A percentile compares a stretch with the other conserved stretches of the same genome.
Evolutionary conservation across 2,797 vertebrate species (phyloP).

Genomic region (Epinephelus malabaricus): DNA sequence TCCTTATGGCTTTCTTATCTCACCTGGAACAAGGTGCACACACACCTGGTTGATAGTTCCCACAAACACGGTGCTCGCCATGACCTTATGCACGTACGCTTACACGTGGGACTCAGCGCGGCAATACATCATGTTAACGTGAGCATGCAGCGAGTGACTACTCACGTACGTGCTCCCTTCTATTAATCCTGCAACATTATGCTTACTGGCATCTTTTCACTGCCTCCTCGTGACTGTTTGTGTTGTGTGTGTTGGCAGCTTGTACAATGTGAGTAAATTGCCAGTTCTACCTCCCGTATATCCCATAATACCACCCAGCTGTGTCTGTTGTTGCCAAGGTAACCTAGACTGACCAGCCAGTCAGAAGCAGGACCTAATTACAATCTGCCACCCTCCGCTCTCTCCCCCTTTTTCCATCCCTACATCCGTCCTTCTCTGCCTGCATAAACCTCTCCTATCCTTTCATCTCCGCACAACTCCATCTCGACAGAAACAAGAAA

Average conservation of each 20-base stretch:
- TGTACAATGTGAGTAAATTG: constrained; percentile 12
- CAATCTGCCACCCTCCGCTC: constrained; percentile 27
- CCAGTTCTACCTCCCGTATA: constrained; percentile 30
- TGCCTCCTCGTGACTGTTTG: neutral
- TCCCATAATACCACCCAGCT: constrained; percentile 52
- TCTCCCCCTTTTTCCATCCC: constrained; percentile 16
- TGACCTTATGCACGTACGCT: constrained; percentile 72
- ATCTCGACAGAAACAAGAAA: constrained; percentile 57
- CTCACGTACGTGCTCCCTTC: neutral
- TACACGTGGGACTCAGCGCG: neutral
- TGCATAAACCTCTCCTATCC: constrained; percentile 35
- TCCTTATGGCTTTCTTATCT: constrained; percentile 64
- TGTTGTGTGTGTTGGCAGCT: neutral
- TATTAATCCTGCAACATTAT: neutral
- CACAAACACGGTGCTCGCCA: neutral
- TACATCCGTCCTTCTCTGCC: constrained; percentile 17
- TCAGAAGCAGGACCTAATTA: constrained; percentile 54
- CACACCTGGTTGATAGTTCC: constrained; percentile 41
- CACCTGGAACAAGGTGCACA: constrained; percentile 45
- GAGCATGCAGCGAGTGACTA: neutral
- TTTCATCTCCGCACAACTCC: constrained; percentile 34
- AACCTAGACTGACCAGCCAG: constrained; percentile 54
- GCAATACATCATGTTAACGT: constrained; percentile 8
- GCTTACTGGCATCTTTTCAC: neutral
- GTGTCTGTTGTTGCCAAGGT: constrained; percentile 59